Evolutionary conservation across 2,888 invertebrate species (phyloP).

Genomic region (Platycheirus albimanus): DNA sequence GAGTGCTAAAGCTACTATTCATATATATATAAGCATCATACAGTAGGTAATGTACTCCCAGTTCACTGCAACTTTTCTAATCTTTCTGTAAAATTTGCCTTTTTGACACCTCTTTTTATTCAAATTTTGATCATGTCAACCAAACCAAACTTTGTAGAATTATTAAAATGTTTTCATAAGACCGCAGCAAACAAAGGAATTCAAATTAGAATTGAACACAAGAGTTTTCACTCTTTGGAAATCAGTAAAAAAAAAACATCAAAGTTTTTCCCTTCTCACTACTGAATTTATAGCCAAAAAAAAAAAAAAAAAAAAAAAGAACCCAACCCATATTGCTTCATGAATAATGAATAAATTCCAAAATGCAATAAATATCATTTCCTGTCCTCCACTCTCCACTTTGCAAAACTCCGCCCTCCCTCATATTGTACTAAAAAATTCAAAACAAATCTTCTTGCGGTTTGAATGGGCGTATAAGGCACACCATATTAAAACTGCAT

Average conservation of each 20-base stretch:
- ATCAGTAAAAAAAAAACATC: not conserved
- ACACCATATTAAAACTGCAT: conserved; percentile 62
- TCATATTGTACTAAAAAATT: conserved; percentile 5
- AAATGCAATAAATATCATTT: conserved; percentile 64
- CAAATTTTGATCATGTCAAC: too few species aligned
- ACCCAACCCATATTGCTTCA: not conserved
- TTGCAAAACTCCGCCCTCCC: conserved; percentile 20
- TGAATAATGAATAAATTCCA: conserved; percentile 63
- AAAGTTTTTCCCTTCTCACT: not conserved
- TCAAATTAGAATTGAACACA: too few species aligned
- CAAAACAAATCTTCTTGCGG: conserved; percentile 21
- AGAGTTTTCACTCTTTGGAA: too few species aligned
- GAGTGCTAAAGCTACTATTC: too few species aligned
- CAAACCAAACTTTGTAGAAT: too few species aligned
- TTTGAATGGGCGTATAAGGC: conserved; percentile 22
- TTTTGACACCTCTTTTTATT: too few species aligned
- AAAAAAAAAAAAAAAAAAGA: not conserved
- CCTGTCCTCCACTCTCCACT: conserved; percentile 34
- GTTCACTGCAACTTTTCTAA: too few species aligned
- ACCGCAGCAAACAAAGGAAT: not conserved
- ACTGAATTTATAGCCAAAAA: conserved; percentile 1
- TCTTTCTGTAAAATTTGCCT: too few species aligned
- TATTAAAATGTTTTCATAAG: too few species aligned
- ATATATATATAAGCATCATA: too few species aligned
- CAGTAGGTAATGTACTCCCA: too few species aligned